phyloP scores from a whole-genome alignment of 2,797 vertebrate species.

The Notolepis coatsorum region DNA sequence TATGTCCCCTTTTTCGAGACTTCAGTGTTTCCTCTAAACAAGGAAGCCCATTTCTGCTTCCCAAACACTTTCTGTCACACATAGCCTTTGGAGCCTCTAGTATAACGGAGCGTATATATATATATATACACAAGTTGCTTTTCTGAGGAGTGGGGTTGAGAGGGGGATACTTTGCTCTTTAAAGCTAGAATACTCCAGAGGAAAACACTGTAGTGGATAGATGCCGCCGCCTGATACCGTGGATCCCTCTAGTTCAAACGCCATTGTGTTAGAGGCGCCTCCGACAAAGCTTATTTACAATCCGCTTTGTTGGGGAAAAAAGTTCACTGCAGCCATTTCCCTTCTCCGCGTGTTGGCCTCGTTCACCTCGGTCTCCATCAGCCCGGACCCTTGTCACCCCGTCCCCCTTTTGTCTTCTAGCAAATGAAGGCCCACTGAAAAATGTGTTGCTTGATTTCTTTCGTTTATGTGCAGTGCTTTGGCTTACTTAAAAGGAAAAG shows the following conservation, averaged over 20 bases:
- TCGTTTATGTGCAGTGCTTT: background rate
- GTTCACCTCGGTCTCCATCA: too few relatives aligned
- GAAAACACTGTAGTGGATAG: constrained; percentile 41
- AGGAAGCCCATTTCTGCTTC: too few relatives aligned
- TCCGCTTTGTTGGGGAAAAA: constrained; percentile 14
- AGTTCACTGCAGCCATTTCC: constrained; percentile 6
- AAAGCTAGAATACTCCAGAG: constrained; percentile 22
- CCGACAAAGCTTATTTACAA: constrained; percentile 31
- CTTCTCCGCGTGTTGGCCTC: constrained; percentile 10
- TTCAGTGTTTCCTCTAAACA: constrained; percentile 40
- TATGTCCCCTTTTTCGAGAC: too few relatives aligned
- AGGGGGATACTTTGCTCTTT: background rate
- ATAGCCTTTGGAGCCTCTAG: background rate
- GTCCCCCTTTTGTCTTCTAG: background rate
- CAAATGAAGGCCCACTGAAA: background rate
- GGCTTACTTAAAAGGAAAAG: background rate
- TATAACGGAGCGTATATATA: background rate
- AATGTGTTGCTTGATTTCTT: too few relatives aligned
- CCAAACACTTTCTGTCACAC: background rate
- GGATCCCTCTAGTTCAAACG: constrained; percentile 15
- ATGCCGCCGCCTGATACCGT: constrained; percentile 6
- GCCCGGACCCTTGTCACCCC: background rate
- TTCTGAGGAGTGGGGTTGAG: constrained; percentile 2
- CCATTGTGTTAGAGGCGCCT: constrained; percentile 17
- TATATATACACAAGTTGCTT: background rate